phyloP scores from a whole-genome alignment of 1,140 invertebrate genomes.

The Liolophura sinensis region DNA sequence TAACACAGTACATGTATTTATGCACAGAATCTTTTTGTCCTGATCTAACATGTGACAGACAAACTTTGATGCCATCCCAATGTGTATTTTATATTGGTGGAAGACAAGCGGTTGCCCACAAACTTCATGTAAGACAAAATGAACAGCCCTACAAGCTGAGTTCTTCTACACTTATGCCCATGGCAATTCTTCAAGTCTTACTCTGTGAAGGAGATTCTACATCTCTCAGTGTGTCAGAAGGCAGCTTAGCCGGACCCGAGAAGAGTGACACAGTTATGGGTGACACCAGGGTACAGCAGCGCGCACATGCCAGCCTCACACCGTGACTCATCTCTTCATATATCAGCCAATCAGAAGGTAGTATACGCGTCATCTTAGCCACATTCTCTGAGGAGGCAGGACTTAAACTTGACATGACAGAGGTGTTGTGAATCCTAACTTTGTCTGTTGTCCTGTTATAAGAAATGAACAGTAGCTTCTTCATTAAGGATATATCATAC shows the following conservation, averaged over 20 bases:
- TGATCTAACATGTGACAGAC: no score
- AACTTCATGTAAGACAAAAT: neutral
- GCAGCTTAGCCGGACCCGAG: conserved; percentile 72
- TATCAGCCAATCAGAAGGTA: conserved; percentile 81
- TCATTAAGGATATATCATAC: no score
- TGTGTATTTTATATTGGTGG: no score
- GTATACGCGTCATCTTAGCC: conserved; percentile 37
- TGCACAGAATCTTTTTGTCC: no score
- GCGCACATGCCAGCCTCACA: conserved; percentile 61
- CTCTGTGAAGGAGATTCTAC: conserved; percentile 1
- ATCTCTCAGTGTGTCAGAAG: conserved; percentile 65
- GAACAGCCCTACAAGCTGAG: neutral
- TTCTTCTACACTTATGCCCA: neutral
- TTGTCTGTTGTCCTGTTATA: conserved; percentile 70
- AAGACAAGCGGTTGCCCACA: neutral
- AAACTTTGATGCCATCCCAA: no score
- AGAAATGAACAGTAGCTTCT: no score
- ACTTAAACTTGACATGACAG: conserved; percentile 62
- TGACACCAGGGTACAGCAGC: conserved; percentile 77
- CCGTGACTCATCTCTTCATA: conserved; percentile 79
- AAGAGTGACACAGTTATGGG: conserved; percentile 80
- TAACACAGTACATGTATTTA: no score
- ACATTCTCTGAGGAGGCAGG: conserved; percentile 41
- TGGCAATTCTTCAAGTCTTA: neutral
- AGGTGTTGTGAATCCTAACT: conserved; percentile 75